These are phyloP conservation scores for Hydractinia echinata DNA, from an alignment of 30 jellyfish, hydroid and myxozoan genomes.

Conservation along the genomic window DNA sequence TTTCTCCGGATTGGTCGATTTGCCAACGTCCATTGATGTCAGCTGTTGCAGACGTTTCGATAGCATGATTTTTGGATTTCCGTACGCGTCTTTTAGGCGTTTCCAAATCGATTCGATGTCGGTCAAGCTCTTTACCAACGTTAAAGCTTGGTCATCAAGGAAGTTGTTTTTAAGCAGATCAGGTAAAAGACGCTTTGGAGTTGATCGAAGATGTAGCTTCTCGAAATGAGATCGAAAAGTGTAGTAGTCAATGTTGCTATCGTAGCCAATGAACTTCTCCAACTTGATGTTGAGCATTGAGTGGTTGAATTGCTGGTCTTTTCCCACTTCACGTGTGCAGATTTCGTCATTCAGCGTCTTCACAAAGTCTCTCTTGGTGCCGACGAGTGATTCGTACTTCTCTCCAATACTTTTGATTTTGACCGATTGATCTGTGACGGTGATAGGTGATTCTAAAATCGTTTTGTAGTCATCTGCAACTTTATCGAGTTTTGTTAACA, in stretches of 20 bases:
- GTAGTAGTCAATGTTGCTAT: neutral
- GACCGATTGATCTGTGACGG: neutral
- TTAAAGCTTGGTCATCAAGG: neutral
- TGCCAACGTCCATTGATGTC: neutral
- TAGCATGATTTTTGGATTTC: conserved; percentile 9
- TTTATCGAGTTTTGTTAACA: neutral
- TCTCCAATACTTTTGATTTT: conserved; percentile 12
- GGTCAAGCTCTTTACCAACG: conserved; percentile 3
- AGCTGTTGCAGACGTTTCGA: neutral
- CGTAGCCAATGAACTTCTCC: conserved; percentile 24
- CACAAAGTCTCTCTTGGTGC: neutral
- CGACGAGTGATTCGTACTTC: neutral
- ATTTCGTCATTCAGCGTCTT: neutral
- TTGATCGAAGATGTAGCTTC: neutral
- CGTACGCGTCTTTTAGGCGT: conserved; percentile 1
- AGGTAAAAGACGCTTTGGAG: conserved; percentile 20
- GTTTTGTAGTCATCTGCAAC: neutral
- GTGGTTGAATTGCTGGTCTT: conserved; percentile 4
- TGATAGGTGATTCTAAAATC: neutral
- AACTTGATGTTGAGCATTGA: conserved; percentile 21
- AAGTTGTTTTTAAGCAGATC: conserved; percentile 4
- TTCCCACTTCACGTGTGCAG: neutral
- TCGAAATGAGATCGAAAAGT: conserved; percentile 18
- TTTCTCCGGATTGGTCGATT: conserved; percentile 5
- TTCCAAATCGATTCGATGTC: conserved; percentile 22